Percentiles rank a stretch among this genome's conserved stretches.
Conservation (phyloP, 2,888 invertebrate genomes). For the Pterostichus madidus region DNA sequence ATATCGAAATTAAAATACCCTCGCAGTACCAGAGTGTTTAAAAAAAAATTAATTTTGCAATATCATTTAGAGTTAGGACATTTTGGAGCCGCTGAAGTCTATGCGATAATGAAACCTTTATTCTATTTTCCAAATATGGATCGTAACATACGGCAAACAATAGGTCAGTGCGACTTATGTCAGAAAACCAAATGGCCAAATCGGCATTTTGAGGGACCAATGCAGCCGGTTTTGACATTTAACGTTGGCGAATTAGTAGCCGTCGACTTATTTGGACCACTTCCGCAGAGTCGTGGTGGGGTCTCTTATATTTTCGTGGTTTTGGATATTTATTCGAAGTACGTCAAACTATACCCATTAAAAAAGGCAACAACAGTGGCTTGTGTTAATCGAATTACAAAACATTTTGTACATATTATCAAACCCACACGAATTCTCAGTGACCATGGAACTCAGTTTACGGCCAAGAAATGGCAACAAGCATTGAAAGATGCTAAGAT, state of each 20-base stretch:
- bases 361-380: conserved; percentile 58
- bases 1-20: not conserved
- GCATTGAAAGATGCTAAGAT: conserved; percentile 14
- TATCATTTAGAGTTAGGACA: conserved; percentile 54
- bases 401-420: conserved; percentile 22
- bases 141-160: not conserved
- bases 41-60: not conserved
- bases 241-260: conserved; percentile 52
- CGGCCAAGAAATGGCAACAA: conserved; percentile 41
- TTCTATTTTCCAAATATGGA: conserved; percentile 50
- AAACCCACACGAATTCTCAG: conserved; percentile 52
- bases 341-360: conserved; percentile 63
- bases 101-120: conserved; percentile 24
- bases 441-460: conserved; percentile 66
- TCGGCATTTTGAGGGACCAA: not conserved
- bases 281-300: conserved; percentile 44
- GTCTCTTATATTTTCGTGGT: conserved; percentile 65
- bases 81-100: conserved; percentile 57
- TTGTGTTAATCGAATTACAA: conserved; percentile 36
- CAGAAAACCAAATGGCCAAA: conserved; percentile 38
- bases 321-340: conserved; percentile 67
- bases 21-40: not conserved
- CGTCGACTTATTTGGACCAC: conserved; percentile 66
- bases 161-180: conserved; percentile 37
- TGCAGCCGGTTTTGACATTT: conserved; percentile 14